phyloP scores from a whole-genome alignment of 2,113 vertebrate species.

The Chelonoidis abingdonii region DNA sequence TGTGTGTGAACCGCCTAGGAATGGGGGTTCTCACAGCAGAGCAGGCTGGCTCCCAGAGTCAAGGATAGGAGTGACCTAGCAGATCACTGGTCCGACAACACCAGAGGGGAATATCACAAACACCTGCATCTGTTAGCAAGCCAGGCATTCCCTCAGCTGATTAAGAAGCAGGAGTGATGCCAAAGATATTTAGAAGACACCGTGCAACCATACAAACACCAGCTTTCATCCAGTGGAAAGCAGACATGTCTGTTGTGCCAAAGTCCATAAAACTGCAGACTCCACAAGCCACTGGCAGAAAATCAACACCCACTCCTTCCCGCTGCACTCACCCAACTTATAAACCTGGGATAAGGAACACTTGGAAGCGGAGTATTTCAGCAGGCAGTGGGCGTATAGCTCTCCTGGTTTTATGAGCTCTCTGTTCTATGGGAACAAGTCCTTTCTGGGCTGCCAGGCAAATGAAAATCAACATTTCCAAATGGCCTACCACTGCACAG shows the following conservation, averaged over 20 bases:
- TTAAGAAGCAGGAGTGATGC: not conserved
- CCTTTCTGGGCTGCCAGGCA: not conserved
- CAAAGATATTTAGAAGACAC: not conserved
- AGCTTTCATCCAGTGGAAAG: not conserved
- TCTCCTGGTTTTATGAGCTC: not conserved
- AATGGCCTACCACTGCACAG: not conserved
- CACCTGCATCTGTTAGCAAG: not conserved
- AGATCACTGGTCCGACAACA: too few species aligned
- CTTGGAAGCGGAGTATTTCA: not conserved
- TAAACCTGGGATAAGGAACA: not conserved
- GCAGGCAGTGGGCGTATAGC: not conserved
- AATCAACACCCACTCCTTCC: not conserved
- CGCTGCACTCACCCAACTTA: not conserved
- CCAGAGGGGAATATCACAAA: too few species aligned
- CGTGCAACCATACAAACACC: accelerated
- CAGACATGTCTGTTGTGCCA: accelerated
- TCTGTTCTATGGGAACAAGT: not conserved
- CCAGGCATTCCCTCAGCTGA: accelerated
- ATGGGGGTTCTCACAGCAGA: too few species aligned
- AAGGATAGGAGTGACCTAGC: too few species aligned
- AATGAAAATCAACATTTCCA: not conserved
- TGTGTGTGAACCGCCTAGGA: too few species aligned
- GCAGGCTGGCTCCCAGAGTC: too few species aligned
- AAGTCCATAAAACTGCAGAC: accelerated
- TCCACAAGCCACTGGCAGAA: not conserved